A percentile compares a stretch with the other conserved stretches of the same genome.
Evolutionary conservation across 2,797 vertebrate species (phyloP).

Genomic region (Paramormyrops hopkinsi): DNA sequence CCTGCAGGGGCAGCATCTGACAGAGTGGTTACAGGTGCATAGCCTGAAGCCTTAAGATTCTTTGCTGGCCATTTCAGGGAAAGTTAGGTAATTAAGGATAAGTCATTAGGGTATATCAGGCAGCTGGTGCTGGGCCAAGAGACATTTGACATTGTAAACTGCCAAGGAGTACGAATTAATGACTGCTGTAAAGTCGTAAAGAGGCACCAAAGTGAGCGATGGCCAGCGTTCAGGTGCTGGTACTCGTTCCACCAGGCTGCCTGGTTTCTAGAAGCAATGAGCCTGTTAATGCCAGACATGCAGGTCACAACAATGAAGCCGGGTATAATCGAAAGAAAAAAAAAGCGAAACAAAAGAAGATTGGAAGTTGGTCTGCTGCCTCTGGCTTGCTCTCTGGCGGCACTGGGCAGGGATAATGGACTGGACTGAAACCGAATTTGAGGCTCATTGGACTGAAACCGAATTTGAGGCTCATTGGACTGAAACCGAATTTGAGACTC

Average conservation of each 20-base stretch:
- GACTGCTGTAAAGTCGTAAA: slow-evolving; percentile 17
- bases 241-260: not conserved
- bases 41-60: not conserved
- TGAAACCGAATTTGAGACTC: not conserved
- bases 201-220: not conserved
- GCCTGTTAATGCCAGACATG: not conserved
- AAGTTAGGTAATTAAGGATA: not conserved
- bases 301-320: not conserved
- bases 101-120: slow-evolving; percentile 1
- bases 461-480: not conserved
- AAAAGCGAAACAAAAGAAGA: not conserved
- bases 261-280: not conserved
- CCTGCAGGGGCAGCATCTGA: not conserved
- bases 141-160: not conserved
- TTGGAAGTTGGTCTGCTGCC: not conserved
- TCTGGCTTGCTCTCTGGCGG: not conserved
- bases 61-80: not conserved
- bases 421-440: not conserved
- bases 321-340: not conserved
- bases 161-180: not conserved
- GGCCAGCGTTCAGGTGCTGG: not conserved
- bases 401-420: not conserved
- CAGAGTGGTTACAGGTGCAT: not conserved
- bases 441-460: not conserved
- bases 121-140: not conserved